Conservation (phyloP, 2,888 invertebrate species). For the Ophion costatus region DNA sequence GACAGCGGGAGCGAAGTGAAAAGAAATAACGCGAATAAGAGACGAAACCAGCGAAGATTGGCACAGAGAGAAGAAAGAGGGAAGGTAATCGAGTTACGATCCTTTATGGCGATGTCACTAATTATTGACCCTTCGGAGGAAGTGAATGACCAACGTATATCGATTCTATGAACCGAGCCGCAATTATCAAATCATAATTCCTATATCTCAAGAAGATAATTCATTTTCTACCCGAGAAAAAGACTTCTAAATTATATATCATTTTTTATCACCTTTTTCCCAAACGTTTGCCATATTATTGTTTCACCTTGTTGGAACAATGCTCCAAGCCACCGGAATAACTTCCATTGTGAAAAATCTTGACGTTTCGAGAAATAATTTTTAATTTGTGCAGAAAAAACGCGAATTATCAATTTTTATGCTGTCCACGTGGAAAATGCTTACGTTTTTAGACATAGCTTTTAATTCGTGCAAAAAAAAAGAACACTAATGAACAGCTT, state of each 20-base stretch:
- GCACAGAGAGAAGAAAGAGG: slow-evolving; percentile 18
- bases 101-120: slow-evolving; percentile 60
- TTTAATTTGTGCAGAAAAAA: background rate
- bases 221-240: too few species aligned
- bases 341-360: too few species aligned
- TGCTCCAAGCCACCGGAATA: too few species aligned
- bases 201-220: background rate
- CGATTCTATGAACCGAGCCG: background rate
- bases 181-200: background rate
- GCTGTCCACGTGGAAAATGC: background rate
- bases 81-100: slow-evolving; percentile 62
- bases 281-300: too few species aligned
- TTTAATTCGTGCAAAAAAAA: background rate
- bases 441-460: too few species aligned
- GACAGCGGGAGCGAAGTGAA: slow-evolving; percentile 44
- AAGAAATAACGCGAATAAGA: slow-evolving; percentile 50
- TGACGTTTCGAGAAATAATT: too few species aligned
- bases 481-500: background rate
- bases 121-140: slow-evolving; percentile 24
- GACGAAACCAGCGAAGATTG: slow-evolving; percentile 51
- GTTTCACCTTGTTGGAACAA: too few species aligned
- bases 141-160: slow-evolving; percentile 5
- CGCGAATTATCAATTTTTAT: background rate
- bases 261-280: too few species aligned
- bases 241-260: too few species aligned